Evolutionary conservation across 2,888 invertebrate species (phyloP).

Genomic region (Drosophila borborema): DNA sequence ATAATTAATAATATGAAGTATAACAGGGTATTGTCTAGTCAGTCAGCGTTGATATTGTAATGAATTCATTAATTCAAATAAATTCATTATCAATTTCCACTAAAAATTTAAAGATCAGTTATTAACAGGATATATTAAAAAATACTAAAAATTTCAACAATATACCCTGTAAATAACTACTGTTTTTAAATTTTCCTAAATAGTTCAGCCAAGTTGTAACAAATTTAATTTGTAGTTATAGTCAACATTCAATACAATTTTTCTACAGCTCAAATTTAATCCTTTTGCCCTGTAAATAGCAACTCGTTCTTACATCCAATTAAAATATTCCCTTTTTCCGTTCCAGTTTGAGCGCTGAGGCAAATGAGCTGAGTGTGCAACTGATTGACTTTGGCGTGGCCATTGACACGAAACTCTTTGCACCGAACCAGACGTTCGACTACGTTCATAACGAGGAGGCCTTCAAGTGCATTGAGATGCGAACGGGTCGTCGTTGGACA

Average conservation of each 20-base stretch:
- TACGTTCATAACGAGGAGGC: slow-evolving; percentile 88
- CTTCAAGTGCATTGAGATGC: slow-evolving; percentile 96
- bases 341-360: slow-evolving; percentile 85
- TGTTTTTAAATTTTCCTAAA: too few species aligned
- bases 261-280: background rate
- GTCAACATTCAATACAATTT: too few species aligned
- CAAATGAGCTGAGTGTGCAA: slow-evolving; percentile 88
- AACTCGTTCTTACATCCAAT: background rate
- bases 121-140: too few species aligned
- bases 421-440: slow-evolving; percentile 91
- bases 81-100: too few species aligned
- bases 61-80: too few species aligned
- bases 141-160: too few species aligned
- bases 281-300: background rate
- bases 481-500: slow-evolving; percentile 95
- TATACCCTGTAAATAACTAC: too few species aligned
- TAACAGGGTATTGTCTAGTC: background rate
- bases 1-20: slow-evolving; percentile 82
- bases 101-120: too few species aligned
- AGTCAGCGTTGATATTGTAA: too few species aligned
- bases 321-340: background rate
- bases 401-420: slow-evolving; percentile 95
- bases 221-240: too few species aligned
- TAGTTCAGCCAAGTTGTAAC: too few species aligned
- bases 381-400: slow-evolving; percentile 97